phyloP scores from a whole-genome alignment of 2,797 vertebrate genomes.

The Microtus agrestis region DNA sequence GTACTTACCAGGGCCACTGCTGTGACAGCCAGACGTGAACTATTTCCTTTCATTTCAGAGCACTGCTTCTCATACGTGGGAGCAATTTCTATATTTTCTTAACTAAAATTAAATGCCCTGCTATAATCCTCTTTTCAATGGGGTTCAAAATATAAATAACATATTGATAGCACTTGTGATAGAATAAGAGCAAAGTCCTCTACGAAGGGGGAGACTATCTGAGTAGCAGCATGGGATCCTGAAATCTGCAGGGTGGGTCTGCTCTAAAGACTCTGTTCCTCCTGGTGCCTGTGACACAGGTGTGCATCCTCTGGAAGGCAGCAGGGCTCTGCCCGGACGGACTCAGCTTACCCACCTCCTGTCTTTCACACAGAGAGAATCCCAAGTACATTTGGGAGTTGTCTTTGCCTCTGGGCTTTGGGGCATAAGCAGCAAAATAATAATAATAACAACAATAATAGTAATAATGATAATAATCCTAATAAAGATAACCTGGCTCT shows the following conservation, averaged over 20 bases:
- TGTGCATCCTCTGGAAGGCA: neutral
- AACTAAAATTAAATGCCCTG: conserved; percentile 80
- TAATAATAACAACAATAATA: neutral
- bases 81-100: conserved; percentile 85
- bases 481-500: neutral
- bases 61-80: conserved; percentile 75
- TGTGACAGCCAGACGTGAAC: conserved; percentile 81
- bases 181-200: conserved; percentile 69
- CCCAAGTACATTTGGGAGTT: neutral
- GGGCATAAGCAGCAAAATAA: neutral
- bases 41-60: conserved; percentile 84
- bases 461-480: neutral
- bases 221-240: conserved; percentile 8
- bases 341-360: neutral
- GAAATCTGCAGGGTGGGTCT: neutral
- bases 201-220: conserved; percentile 38
- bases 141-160: conserved; percentile 79
- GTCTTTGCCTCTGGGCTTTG: neutral
- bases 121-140: conserved; percentile 73
- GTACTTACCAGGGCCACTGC: conserved; percentile 83
- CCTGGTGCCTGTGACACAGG: neutral
- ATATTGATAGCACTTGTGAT: conserved; percentile 70
- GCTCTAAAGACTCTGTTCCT: neutral
- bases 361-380: neutral
- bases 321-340: neutral